phyloP scores from a whole-genome alignment of 2,797 vertebrate genomes.

The Pangasius sanitwongsei region DNA sequence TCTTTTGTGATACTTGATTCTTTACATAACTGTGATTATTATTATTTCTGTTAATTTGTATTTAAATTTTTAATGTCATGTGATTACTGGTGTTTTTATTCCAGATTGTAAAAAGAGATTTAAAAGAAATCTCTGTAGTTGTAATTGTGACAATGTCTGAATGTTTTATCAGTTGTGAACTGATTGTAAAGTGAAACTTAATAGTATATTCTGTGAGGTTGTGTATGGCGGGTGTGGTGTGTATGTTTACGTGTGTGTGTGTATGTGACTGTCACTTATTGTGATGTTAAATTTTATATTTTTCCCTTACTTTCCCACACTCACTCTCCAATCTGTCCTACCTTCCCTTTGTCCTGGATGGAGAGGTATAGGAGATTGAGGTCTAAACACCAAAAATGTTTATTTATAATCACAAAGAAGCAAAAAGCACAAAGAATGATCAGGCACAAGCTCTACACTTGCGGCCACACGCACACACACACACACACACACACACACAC shows the following conservation, averaged over 20 bases:
- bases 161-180: conserved; percentile 71
- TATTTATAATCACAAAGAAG: conserved; percentile 68
- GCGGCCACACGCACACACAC: conserved; percentile 46
- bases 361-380: conserved; percentile 54
- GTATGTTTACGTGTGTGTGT: conserved; percentile 51
- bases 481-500: neutral
- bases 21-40: conserved; percentile 59
- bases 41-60: conserved; percentile 51
- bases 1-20: conserved; percentile 62
- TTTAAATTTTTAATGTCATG: conserved; percentile 53
- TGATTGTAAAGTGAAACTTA: conserved; percentile 66
- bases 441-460: conserved; percentile 66
- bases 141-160: conserved; percentile 63
- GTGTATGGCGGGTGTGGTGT: conserved; percentile 55
- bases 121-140: conserved; percentile 27
- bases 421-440: conserved; percentile 75
- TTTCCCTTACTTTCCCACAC: conserved; percentile 27
- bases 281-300: conserved; percentile 42
- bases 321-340: conserved; percentile 45
- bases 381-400: conserved; percentile 68
- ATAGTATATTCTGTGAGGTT: conserved; percentile 55
- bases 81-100: conserved; percentile 42
- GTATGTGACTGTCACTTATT: conserved; percentile 48
- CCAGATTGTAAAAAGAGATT: conserved; percentile 54
- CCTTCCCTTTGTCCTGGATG: conserved; percentile 46